Evolutionary conservation across 2,888 invertebrate genomes (phyloP), one percentile per base, ranked within the genome.

Genomic region (Lobophora halterata): DNA sequence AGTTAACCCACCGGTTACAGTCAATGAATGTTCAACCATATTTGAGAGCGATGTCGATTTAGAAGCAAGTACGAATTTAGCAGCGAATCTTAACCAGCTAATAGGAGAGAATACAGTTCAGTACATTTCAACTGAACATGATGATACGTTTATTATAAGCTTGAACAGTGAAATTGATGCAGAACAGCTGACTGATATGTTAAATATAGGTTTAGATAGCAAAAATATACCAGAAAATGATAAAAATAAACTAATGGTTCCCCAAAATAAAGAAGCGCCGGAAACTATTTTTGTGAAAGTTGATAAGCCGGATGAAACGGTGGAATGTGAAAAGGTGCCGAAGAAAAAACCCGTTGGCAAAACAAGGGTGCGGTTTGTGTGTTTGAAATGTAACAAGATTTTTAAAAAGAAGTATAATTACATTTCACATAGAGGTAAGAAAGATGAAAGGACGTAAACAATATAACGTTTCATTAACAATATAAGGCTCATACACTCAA

Each of bases 31-130:
- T 38, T 71, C 85, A 0, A 87, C 87, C 1, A 87, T 87, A 55
- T 87, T 87, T 34, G 87, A 87, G 53, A 85, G 77, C 16, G 87
- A 87, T 39, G 83, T 87, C 0, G 87, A 87, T 56, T 71, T 87
- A 36, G 87, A 87, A 60, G 79, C 80, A 0, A 87, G 87, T 46
- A 76, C 81, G 0, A 81, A 79, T 55, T 58, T 87, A 40, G 81
- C 87, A 0, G 85, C 81, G 0, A 86, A 87, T 58, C 55, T 87
- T n/a, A 87, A 83, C 38, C 87, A 86, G 41, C 42, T 87, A 5
- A 87, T 87, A 1, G 85, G 83, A 0, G 88, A 86, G 38, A 87
- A 87, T 43, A 78, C 55, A 37, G 87, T 87, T 1, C 85, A 86
- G 26, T 87, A 87, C 20, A 79, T 87, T 27, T 85, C 83, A 1